Evolutionary conservation across 2,888 invertebrate species (phyloP).

Genomic region (Morpho achilles): DNA sequence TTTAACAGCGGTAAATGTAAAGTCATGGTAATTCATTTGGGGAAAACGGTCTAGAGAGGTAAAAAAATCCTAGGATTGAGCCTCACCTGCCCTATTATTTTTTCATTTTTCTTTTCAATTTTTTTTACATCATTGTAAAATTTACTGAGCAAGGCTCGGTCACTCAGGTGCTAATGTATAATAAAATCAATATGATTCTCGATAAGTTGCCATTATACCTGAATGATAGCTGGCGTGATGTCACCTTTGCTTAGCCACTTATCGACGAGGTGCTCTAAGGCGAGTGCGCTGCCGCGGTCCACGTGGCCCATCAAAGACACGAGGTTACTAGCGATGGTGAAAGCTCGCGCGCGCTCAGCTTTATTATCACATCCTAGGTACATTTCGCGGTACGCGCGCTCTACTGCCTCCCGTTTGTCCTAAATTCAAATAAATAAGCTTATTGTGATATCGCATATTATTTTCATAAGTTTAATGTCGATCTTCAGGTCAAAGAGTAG

Average conservation of each 20-base stretch:
- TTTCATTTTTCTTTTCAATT: too few species aligned
- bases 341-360: slow-evolving; percentile 68
- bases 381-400: slow-evolving; percentile 86
- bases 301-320: slow-evolving; percentile 45
- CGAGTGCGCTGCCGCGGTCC: slow-evolving; percentile 64
- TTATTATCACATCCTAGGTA: slow-evolving; percentile 79
- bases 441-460: too few species aligned
- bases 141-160: too few species aligned
- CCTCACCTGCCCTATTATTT: too few species aligned
- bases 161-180: too few species aligned
- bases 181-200: background rate
- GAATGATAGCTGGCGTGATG: slow-evolving; percentile 63
- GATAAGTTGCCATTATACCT: slow-evolving; percentile 41
- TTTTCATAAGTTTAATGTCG: too few species aligned
- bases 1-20: too few species aligned
- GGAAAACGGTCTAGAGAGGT: too few species aligned
- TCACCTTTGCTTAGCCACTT: slow-evolving; percentile 68
- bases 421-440: slow-evolving; percentile 25
- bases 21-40: too few species aligned
- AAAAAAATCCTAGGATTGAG: too few species aligned
- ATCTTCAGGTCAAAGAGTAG: too few species aligned
- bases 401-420: slow-evolving; percentile 85
- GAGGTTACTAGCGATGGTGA: slow-evolving; percentile 51
- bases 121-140: too few species aligned
- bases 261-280: slow-evolving; percentile 59